Percentiles rank a stretch among this genome's conserved stretches.
Evolutionary conservation across 2,888 invertebrate genomes (phyloP).

Genomic region (Steinernema scapterisci): DNA sequence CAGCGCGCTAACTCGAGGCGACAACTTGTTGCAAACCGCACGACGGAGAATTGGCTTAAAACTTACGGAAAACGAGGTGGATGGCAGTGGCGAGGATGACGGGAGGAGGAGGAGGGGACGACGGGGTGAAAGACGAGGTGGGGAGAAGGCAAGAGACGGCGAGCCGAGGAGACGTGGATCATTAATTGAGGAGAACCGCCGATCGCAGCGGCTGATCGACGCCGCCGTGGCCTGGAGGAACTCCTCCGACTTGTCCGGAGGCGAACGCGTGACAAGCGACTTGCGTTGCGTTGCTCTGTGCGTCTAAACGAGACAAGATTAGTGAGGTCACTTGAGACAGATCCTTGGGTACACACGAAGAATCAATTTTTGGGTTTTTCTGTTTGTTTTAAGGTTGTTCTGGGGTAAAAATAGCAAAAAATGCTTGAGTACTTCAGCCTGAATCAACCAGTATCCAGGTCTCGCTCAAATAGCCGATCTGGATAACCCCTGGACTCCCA

Average conservation of each 20-base stretch:
- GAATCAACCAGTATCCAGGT: too few species aligned
- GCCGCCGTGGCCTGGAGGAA: constrained; percentile 14
- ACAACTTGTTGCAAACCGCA: constrained; percentile 6
- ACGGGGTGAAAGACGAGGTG: too few species aligned
- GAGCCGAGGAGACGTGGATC: background rate
- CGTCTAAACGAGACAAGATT: background rate
- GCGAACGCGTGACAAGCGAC: constrained; percentile 26
- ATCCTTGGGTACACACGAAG: background rate
- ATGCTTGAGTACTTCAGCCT: too few species aligned
- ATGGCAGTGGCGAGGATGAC: background rate
- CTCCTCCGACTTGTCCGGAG: background rate
- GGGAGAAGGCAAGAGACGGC: too few species aligned
- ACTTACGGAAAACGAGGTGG: background rate
- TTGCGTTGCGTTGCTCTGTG: background rate
- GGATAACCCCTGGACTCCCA: too few species aligned
- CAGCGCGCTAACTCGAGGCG: background rate
- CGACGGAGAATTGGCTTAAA: background rate
- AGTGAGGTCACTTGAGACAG: too few species aligned
- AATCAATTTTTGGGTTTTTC: too few species aligned
- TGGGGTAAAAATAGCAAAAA: too few species aligned
- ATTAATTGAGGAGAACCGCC: constrained; percentile 27
- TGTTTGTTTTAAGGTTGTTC: too few species aligned
- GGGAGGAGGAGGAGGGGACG: background rate
- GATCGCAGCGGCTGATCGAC: constrained; percentile 22
- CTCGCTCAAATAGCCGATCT: too few species aligned